phyloP scores from a whole-genome alignment of 2,888 invertebrate genomes.

The Apantesis nais region DNA sequence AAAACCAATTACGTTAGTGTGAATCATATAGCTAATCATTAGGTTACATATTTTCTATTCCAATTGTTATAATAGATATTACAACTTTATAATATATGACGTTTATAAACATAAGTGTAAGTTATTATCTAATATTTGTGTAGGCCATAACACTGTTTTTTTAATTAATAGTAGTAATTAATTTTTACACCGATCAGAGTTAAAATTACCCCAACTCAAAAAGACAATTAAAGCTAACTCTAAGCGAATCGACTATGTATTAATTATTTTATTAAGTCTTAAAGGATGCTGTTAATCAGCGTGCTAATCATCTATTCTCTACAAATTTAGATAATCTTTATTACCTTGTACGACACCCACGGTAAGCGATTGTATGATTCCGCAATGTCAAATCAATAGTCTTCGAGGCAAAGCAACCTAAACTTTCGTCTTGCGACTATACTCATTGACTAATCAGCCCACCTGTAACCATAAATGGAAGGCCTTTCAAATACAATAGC shows the following conservation, averaged over 20 bases:
- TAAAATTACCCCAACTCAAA: neutral
- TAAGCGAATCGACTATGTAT: neutral
- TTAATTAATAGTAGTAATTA: too few species aligned
- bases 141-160: too few species aligned
- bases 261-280: neutral
- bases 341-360: conserved; percentile 7
- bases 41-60: too few species aligned
- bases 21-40: too few species aligned
- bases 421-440: neutral
- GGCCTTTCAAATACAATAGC: neutral
- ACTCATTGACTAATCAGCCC: neutral
- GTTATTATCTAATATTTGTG: too few species aligned
- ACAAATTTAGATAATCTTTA: conserved; percentile 5
- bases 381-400: conserved; percentile 3
- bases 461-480: neutral
- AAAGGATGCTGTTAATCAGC: neutral
- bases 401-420: neutral
- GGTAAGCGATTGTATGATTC: conserved; percentile 3
- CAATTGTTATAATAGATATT: too few species aligned
- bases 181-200: too few species aligned
- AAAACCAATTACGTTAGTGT: too few species aligned
- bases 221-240: neutral
- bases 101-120: too few species aligned
- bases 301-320: conserved; percentile 6
- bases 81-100: too few species aligned